Percentiles rank a stretch among this genome's conserved stretches.
These are phyloP conservation scores for Torymus texanus DNA, from an alignment of 2,888 invertebrate genomes.

Conservation along the genomic window DNA sequence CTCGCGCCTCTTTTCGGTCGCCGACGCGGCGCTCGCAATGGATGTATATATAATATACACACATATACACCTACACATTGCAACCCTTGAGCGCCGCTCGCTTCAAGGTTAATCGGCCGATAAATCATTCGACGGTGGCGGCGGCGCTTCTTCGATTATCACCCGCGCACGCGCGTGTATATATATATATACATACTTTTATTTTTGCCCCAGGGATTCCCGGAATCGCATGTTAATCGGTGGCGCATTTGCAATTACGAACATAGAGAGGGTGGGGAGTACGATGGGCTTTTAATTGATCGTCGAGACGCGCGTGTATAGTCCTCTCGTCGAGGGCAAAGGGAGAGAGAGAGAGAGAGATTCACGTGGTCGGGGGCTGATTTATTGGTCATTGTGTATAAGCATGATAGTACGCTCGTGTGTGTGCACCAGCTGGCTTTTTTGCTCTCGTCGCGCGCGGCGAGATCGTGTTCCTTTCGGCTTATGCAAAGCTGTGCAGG, in stretches of 20 bases:
- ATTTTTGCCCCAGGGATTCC: conserved; percentile 40
- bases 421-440: background rate
- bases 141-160: conserved; percentile 50
- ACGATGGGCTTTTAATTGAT: conserved; percentile 37
- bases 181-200: conserved; percentile 10
- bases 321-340: background rate
- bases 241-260: conserved; percentile 1
- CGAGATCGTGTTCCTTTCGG: background rate
- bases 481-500: no score
- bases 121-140: conserved; percentile 36
- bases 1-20: background rate
- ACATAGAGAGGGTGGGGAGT: background rate
- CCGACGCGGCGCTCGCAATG: background rate
- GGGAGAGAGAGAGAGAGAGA: background rate
- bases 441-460: background rate
- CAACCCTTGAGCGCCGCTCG: background rate
- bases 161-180: conserved; percentile 33
- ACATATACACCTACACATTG: no score
- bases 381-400: conserved; percentile 30
- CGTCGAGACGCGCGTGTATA: conserved; percentile 21
- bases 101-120: conserved; percentile 38
- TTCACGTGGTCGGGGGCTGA: background rate
- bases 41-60: no score
- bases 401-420: background rate
- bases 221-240: conserved; percentile 39